These are phyloP conservation scores for Axea sp. DNA, from an alignment of 2,888 invertebrate genomes.

Conservation along the genomic window DNA sequence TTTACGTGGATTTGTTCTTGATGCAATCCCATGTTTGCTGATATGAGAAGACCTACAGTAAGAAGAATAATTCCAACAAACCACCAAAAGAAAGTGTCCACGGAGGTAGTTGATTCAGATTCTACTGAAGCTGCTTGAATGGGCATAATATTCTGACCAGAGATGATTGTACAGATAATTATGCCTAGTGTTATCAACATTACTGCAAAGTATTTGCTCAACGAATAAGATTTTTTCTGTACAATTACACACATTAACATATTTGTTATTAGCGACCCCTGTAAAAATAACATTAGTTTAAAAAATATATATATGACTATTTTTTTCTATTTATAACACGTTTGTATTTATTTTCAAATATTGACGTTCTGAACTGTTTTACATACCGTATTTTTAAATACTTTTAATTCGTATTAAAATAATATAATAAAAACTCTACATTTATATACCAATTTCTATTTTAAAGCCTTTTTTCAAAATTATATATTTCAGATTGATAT, in stretches of 20 bases:
- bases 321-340: background rate
- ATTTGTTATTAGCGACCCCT: constrained; percentile 97
- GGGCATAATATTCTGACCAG: constrained; percentile 86
- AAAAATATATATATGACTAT: background rate
- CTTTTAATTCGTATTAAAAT: no score
- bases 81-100: constrained; percentile 84
- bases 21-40: constrained; percentile 96
- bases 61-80: constrained; percentile 88
- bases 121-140: constrained; percentile 75
- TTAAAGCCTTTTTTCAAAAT: no score
- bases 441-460: no score
- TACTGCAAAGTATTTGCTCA: constrained; percentile 94
- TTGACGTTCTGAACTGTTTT: no score
- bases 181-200: constrained; percentile 96
- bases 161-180: constrained; percentile 92
- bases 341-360: no score
- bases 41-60: constrained; percentile 92
- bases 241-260: constrained; percentile 96
- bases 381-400: no score
- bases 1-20: constrained; percentile 92
- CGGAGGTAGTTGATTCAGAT: constrained; percentile 75
- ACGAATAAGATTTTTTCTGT: constrained; percentile 89
- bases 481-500: no score
- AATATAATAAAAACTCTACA: no score
- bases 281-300: constrained; percentile 71